Evolutionary conservation across 2,888 invertebrate genomes (phyloP).

Genomic region (Eupithecia insigniata): DNA sequence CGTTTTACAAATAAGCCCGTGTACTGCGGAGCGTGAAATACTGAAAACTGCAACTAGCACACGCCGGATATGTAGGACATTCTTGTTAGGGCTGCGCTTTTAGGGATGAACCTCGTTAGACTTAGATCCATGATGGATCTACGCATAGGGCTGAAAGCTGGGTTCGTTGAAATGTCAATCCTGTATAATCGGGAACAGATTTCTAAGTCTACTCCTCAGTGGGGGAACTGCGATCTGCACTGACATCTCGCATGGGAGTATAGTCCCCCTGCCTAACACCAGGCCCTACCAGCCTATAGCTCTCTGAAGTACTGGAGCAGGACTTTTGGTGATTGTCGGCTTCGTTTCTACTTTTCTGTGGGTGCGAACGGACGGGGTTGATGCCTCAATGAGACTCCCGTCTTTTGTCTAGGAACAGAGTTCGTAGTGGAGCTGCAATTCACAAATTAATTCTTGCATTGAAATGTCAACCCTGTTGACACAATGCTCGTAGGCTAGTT

Average conservation of each 20-base stretch:
- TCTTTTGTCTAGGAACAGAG: not conserved
- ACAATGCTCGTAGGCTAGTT: not conserved
- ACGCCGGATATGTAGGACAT: not conserved
- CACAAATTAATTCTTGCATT: not conserved
- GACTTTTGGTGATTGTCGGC: not conserved
- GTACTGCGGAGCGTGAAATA: conserved; percentile 4
- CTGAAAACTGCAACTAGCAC: conserved; percentile 4
- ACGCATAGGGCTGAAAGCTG: not conserved
- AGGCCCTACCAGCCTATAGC: not conserved
- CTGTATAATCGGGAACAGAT: not conserved
- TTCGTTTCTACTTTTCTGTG: not conserved
- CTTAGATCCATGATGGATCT: too few species aligned
- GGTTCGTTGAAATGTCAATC: not conserved
- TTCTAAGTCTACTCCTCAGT: not conserved
- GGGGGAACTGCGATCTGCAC: not conserved
- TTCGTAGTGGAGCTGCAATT: not conserved
- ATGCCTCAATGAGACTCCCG: not conserved
- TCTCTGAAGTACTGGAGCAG: not conserved
- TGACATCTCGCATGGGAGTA: not conserved
- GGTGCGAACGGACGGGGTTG: not conserved
- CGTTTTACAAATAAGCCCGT: conserved; percentile 4
- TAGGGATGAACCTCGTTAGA: not conserved
- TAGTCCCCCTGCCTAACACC: not conserved
- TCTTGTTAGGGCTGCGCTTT: conserved; percentile 1
- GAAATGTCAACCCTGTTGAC: not conserved